phyloP scores from a whole-genome alignment of 1,140 invertebrate genomes.

The Sminthurides bifidus region DNA sequence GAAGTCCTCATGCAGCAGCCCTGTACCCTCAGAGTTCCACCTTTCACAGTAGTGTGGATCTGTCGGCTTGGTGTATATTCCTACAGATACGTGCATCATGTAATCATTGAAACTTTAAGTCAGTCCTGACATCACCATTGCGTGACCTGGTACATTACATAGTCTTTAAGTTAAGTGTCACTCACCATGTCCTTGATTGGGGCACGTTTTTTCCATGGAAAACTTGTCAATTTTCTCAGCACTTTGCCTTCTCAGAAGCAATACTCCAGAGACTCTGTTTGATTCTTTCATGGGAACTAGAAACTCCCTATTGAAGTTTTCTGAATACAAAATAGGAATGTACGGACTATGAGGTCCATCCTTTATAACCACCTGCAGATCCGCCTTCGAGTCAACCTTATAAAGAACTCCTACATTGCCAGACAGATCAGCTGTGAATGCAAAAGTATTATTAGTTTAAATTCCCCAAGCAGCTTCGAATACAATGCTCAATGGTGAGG shows the following conservation, averaged over 20 bases:
- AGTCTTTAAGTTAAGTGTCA: too few relatives aligned
- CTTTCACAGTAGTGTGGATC: constrained; percentile 6
- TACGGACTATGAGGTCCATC: constrained; percentile 58
- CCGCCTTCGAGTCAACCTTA: constrained; percentile 46
- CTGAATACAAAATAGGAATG: constrained; percentile 51
- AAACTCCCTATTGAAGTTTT: constrained; percentile 44
- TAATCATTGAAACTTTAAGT: too few relatives aligned
- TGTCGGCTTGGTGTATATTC: constrained; percentile 5
- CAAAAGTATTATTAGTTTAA: constrained; percentile 8
- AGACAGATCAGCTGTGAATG: constrained; percentile 43
- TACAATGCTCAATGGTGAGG: neutral
- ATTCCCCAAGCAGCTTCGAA: neutral
- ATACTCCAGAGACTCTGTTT: constrained; percentile 45
- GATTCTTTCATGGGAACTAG: constrained; percentile 42
- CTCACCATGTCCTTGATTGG: constrained; percentile 59
- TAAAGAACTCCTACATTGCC: constrained; percentile 79
- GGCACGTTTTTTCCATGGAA: constrained; percentile 69
- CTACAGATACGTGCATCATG: too few relatives aligned
- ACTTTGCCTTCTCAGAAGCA: constrained; percentile 41
- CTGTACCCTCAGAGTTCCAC: constrained; percentile 70
- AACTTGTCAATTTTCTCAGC: constrained; percentile 36
- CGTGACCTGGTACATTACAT: too few relatives aligned
- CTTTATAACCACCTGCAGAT: constrained; percentile 58
- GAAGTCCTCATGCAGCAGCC: constrained; percentile 61
- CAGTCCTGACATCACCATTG: too few relatives aligned